Percentiles rank a stretch among this genome's conserved stretches.
Evolutionary conservation across 2,888 invertebrate species (phyloP).

Genomic region (Drosophila paranaensis): DNA sequence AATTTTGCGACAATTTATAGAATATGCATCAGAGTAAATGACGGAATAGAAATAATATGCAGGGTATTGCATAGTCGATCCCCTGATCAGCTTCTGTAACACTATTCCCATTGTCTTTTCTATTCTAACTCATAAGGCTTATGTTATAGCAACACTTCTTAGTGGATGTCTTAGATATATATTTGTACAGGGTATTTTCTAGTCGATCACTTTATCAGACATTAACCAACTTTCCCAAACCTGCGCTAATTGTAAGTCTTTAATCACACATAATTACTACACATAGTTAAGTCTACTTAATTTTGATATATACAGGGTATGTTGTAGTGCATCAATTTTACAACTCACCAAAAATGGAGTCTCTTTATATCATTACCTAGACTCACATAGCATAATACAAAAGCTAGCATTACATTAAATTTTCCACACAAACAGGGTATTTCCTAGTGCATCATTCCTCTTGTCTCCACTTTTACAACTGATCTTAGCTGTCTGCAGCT

Average conservation of each 20-base stretch:
- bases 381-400: not conserved
- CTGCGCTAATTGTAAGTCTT: not conserved
- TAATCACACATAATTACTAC: not conserved
- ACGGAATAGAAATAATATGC: not conserved
- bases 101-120: not conserved
- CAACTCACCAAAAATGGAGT: not conserved
- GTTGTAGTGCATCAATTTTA: not conserved
- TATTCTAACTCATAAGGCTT: not conserved
- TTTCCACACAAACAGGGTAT: constrained; percentile 14
- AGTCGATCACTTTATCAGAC: not conserved
- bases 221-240: not conserved
- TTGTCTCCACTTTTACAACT: constrained; percentile 9
- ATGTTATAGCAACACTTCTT: not conserved
- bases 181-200: not conserved
- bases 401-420: too few species aligned
- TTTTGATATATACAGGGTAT: not conserved
- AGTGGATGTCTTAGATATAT: not conserved
- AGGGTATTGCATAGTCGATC: not conserved
- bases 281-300: not conserved
- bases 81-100: not conserved
- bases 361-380: too few species aligned
- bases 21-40: not conserved
- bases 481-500: constrained; percentile 35
- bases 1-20: too few species aligned
- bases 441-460: constrained; percentile 3